These are phyloP conservation scores for Drosophila merina DNA, from an alignment of 2,888 invertebrate species.

Conservation along the genomic window DNA sequence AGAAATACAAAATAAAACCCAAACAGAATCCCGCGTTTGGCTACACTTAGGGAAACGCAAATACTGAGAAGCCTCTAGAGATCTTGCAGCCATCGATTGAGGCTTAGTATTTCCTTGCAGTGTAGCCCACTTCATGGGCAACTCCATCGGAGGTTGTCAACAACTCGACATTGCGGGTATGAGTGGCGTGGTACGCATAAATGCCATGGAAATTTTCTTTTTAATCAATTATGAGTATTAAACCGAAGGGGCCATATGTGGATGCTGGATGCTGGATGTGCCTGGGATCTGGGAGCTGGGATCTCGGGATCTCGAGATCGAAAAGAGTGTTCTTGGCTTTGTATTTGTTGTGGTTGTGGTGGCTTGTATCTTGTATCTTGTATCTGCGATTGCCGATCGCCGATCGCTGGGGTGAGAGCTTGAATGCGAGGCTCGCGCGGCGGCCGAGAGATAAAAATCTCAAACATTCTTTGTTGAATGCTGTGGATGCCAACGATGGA, in stretches of 20 bases:
- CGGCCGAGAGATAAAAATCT: conserved; percentile 70
- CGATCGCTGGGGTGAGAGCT: conserved; percentile 48
- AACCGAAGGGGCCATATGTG: conserved; percentile 54
- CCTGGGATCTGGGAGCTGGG: conserved; percentile 7
- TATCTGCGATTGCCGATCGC: conserved; percentile 39
- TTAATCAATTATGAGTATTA: conserved; percentile 78
- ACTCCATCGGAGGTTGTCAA: conserved; percentile 59
- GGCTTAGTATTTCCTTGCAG: not conserved
- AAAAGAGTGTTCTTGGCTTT: not conserved
- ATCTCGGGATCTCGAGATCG: not conserved
- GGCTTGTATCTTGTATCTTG: conserved; percentile 23
- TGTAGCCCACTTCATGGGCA: conserved; percentile 14
- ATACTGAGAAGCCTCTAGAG: too few relatives aligned
- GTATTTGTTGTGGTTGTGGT: conserved; percentile 2
- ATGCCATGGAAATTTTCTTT: conserved; percentile 80
- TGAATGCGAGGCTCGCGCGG: conserved; percentile 47
- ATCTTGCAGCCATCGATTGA: too few relatives aligned
- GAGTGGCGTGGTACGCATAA: conserved; percentile 78
- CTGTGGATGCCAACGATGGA: conserved; percentile 66
- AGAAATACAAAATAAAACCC: not conserved
- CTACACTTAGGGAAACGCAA: not conserved
- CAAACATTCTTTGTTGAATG: conserved; percentile 79
- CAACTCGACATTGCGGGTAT: conserved; percentile 74
- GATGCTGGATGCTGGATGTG: conserved; percentile 1
- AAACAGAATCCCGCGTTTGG: not conserved